Evolutionary conservation across 1,140 invertebrate genomes (phyloP).

Genomic region (Neodiprion pinetum): DNA sequence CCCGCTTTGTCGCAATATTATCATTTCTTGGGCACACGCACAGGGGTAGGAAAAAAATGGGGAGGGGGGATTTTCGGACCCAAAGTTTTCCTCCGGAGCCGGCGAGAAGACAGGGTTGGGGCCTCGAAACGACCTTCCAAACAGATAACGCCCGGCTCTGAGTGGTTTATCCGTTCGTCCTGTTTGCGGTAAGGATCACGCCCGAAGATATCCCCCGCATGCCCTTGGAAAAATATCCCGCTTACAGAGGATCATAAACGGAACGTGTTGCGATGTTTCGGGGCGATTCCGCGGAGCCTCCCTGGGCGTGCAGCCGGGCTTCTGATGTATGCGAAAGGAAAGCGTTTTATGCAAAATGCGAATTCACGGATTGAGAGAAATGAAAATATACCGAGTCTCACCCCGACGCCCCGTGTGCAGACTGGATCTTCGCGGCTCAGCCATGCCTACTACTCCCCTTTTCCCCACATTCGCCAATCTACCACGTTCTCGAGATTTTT

Average conservation of each 20-base stretch:
- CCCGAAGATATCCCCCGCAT: slow-evolving; percentile 32
- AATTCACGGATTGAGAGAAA: not conserved
- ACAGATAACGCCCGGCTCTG: slow-evolving; percentile 39
- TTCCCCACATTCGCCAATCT: not conserved
- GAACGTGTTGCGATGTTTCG: slow-evolving; percentile 23
- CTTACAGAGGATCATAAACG: slow-evolving; percentile 38
- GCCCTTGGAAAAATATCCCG: slow-evolving; percentile 28
- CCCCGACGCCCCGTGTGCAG: not conserved
- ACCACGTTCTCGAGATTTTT: too few relatives aligned
- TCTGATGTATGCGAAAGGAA: not conserved
- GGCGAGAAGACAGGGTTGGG: not conserved
- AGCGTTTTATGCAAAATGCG: slow-evolving; percentile 6
- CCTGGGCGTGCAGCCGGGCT: not conserved
- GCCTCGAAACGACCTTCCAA: not conserved
- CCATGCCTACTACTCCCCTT: not conserved
- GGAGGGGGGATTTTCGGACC: not conserved
- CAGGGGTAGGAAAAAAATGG: not conserved
- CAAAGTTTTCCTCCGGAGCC: not conserved
- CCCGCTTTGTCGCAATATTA: slow-evolving; percentile 41
- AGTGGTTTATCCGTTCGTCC: slow-evolving; percentile 41
- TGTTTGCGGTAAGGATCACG: slow-evolving; percentile 45
- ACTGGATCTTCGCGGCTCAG: not conserved
- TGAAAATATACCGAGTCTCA: not conserved
- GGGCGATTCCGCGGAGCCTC: too few relatives aligned
- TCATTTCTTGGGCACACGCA: slow-evolving; percentile 28